Evolutionary conservation across 2,797 vertebrate genomes (phyloP).

Genomic region (Clarias laeviceps): DNA sequence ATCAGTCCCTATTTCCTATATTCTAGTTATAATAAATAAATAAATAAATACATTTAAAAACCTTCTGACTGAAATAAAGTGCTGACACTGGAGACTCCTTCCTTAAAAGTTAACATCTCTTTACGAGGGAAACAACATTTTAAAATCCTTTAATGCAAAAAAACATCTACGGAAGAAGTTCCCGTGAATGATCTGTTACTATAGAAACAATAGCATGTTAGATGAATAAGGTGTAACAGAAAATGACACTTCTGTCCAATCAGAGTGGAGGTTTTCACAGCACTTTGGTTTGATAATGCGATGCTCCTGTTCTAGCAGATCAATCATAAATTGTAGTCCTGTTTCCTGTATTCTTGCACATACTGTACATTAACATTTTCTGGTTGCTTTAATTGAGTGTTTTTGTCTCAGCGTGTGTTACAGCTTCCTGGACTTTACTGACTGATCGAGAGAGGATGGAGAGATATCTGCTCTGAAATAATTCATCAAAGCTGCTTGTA

Average conservation of each 20-base stretch:
- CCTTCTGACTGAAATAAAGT: background rate
- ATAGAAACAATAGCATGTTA: background rate
- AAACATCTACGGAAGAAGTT: background rate
- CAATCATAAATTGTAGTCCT: background rate
- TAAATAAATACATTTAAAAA: too few species aligned
- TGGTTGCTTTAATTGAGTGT: background rate
- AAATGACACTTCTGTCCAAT: background rate
- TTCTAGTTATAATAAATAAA: background rate
- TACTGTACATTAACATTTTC: background rate
- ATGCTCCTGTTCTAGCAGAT: background rate
- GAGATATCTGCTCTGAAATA: conserved; percentile 35
- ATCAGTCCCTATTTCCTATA: background rate
- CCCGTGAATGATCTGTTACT: background rate
- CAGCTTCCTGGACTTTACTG: background rate
- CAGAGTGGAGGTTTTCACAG: background rate
- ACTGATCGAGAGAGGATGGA: background rate
- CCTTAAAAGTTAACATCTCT: background rate
- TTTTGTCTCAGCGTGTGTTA: background rate
- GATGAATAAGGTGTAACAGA: background rate
- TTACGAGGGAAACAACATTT: background rate
- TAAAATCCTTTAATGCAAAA: background rate
- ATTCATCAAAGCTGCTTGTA: conserved; percentile 49
- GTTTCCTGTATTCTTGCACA: background rate
- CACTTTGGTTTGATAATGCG: background rate
- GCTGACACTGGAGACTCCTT: background rate